Percentiles rank a stretch among this genome's conserved stretches.
Conservation (phyloP, 1,140 invertebrate species). For the Heliconius congener region DNA sequence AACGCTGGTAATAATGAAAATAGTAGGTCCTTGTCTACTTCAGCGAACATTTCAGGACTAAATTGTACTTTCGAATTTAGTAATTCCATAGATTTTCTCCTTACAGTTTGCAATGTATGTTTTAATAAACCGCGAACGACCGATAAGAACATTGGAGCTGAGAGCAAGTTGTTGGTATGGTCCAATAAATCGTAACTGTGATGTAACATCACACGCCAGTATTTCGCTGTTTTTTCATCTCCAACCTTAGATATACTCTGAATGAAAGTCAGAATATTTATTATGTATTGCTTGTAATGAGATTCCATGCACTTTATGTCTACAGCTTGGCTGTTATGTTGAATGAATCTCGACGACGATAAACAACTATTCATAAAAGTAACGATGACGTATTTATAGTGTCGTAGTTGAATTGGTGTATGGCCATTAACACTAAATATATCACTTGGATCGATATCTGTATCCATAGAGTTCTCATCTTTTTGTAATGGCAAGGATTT, state of each 20-base stretch:
- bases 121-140: slow-evolving; percentile 87
- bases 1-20: slow-evolving; percentile 84
- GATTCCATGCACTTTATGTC: slow-evolving; percentile 81
- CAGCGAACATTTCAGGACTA: slow-evolving; percentile 83
- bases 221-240: slow-evolving; percentile 86
- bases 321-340: slow-evolving; percentile 81
- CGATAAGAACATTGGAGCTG: slow-evolving; percentile 88
- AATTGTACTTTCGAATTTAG: slow-evolving; percentile 90
- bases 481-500: slow-evolving; percentile 85
- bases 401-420: slow-evolving; percentile 87
- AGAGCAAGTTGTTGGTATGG: slow-evolving; percentile 89
- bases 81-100: slow-evolving; percentile 91
- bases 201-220: slow-evolving; percentile 90
- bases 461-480: slow-evolving; percentile 72
- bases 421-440: slow-evolving; percentile 87
- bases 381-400: slow-evolving; percentile 90
- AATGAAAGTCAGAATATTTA: slow-evolving; percentile 86
- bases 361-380: slow-evolving; percentile 87
- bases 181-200: slow-evolving; percentile 90
- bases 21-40: slow-evolving; percentile 78
- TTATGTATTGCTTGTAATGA: slow-evolving; percentile 85
- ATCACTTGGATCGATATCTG: slow-evolving; percentile 70
- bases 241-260: slow-evolving; percentile 83
- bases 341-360: slow-evolving; percentile 86
- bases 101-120: slow-evolving; percentile 86